Base-by-base conservation (phyloP, 1,140 invertebrate species). In the Neodiprion lecontei region DNA sequence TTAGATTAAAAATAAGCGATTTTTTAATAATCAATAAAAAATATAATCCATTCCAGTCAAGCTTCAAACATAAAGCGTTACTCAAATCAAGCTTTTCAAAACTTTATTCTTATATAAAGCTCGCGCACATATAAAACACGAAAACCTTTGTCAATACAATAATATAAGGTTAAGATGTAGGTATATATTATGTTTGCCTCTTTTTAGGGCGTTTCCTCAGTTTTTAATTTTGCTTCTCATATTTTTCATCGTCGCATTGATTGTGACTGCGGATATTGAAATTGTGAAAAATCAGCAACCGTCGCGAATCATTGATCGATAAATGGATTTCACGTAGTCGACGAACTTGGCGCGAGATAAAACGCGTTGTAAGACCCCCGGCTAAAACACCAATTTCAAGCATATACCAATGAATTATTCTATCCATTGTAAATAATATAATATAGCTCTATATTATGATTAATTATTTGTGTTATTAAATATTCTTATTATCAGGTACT, bases 401-500 rank as follows among this genome's bases (percentile, higher is more conserved):
- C 53, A 61, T 14, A 12, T 17, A 61, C 53, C 11, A 17, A 61
- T 61, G 28, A 40, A 40, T 40, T 40, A 40, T 40, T 40, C 28
- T 40, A 40, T 40, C 28, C 28, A 40, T 40, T 40, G 28, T 40
- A 40, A 40, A 40, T 40, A 40, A 40, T 40, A 40, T 40, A 40
- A 40, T 40, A 40, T 40, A 40, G 28, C 28, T 40, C 28, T 40
- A 40, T 40, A 40, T 40, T 40, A 40, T 40, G n/a, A 61, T 61
- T 61, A 61, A 61, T 61, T 61, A 61, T 61, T 61, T 11, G 9
- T 61, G n/a, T 61, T 80, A 80, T 82, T 80, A 83, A 81, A 81
- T 74, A 80, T 76, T 77, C 67, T 84, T 86, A 80, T 84, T 83
- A 81, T 88, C 87, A 88, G 87, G 87, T 88, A 88, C 87, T 85